Percentiles rank a stretch among this genome's conserved stretches.
Conservation (phyloP, 2,888 invertebrate genomes). For the Dasysyrphus albostriatus region DNA sequence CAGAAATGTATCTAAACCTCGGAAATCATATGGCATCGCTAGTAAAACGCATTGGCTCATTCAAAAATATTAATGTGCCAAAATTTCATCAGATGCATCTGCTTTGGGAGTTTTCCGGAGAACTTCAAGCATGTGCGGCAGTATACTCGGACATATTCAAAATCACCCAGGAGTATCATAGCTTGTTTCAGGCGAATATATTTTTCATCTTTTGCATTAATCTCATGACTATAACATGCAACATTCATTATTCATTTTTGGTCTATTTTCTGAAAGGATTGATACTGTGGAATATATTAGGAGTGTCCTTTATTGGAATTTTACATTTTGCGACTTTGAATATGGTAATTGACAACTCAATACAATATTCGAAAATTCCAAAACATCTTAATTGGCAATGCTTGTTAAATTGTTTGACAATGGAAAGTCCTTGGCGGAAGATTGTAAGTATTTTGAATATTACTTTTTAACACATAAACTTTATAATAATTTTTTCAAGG, state of each 20-base stretch:
- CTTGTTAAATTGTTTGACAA: conserved; percentile 78
- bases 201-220: conserved; percentile 80
- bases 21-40: conserved; percentile 40
- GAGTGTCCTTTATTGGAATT: conserved; percentile 77
- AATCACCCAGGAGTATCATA: conserved; percentile 77
- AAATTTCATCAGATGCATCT: conserved; percentile 78
- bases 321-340: conserved; percentile 78
- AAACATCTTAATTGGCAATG: conserved; percentile 78
- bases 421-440: conserved; percentile 79
- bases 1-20: conserved; percentile 52
- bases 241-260: conserved; percentile 78
- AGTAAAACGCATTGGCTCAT: conserved; percentile 14
- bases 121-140: conserved; percentile 77
- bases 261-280: conserved; percentile 73
- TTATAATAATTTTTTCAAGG: conserved; percentile 1
- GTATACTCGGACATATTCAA: conserved; percentile 79
- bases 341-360: conserved; percentile 78
- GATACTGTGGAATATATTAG: conserved; percentile 68
- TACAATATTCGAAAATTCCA: conserved; percentile 78
- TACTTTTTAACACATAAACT: not conserved
- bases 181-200: conserved; percentile 80
- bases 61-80: conserved; percentile 50
- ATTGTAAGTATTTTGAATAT: conserved; percentile 77
- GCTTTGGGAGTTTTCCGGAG: conserved; percentile 79
- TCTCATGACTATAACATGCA: conserved; percentile 77